A percentile compares a stretch with the other conserved stretches of the same genome.
These are phyloP conservation scores for Azemiops feae DNA, from an alignment of 2,113 vertebrate species.

Conservation along the genomic window DNA sequence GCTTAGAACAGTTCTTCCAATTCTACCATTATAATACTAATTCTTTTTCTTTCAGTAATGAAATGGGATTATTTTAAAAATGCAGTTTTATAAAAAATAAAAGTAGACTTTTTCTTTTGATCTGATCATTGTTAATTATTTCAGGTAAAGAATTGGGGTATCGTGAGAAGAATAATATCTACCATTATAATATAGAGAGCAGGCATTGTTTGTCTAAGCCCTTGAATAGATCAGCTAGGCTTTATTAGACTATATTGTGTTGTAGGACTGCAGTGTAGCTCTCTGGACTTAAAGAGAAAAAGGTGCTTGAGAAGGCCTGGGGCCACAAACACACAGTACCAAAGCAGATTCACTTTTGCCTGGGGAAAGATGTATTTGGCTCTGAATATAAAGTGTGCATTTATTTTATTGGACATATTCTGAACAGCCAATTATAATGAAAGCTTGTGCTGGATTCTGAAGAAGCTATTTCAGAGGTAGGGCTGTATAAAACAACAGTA, in stretches of 20 bases:
- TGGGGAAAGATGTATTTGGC: background rate
- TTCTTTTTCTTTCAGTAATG: background rate
- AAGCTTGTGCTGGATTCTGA: background rate
- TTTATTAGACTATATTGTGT: background rate
- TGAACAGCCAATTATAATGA: background rate
- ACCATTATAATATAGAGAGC: background rate
- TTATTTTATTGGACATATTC: background rate
- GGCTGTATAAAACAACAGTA: background rate
- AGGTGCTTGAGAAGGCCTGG: background rate
- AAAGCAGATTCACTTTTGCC: background rate
- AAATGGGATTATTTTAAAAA: accelerated
- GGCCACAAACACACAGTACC: background rate
- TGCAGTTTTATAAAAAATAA: background rate
- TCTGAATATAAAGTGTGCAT: background rate
- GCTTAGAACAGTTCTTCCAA: background rate
- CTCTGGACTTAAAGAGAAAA: background rate
- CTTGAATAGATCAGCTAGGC: background rate
- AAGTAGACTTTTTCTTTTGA: background rate
- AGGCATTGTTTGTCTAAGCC: background rate
- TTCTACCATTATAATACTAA: background rate
- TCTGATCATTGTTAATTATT: background rate
- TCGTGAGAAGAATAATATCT: background rate
- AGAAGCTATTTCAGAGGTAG: background rate
- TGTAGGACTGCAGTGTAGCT: background rate
- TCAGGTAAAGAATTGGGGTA: accelerated